These are phyloP conservation scores for Aphelocoma coerulescens DNA, from an alignment of 2,113 vertebrate genomes.

Conservation along the genomic window DNA sequence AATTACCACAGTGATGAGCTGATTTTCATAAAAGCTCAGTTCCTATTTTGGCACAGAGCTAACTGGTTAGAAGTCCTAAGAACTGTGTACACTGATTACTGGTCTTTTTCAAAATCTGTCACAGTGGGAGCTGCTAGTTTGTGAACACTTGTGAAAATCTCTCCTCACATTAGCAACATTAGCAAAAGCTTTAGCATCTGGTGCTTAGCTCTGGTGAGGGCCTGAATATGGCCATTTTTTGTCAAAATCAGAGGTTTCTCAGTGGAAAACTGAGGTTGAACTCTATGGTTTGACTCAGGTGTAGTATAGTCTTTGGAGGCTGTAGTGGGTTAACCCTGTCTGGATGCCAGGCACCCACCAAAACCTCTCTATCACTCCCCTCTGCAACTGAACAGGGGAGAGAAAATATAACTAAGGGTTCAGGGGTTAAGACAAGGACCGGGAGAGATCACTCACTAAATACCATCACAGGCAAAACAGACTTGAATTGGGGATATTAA, in stretches of 20 bases:
- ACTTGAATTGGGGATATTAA: background rate
- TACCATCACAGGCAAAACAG: background rate
- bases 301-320: background rate
- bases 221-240: background rate
- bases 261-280: background rate
- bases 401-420: background rate
- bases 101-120: background rate
- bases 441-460: background rate
- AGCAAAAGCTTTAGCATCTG: background rate
- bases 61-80: background rate
- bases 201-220: background rate
- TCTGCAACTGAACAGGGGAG: background rate
- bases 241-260: background rate
- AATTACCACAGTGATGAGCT: background rate
- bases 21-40: background rate
- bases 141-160: background rate
- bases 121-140: background rate
- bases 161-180: background rate
- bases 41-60: background rate
- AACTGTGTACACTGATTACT: background rate
- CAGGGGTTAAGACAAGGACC: background rate
- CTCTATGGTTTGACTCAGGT: background rate
- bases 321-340: background rate
- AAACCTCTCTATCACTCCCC: background rate
- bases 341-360: background rate